A percentile compares a stretch with the other conserved stretches of the same genome.
Evolutionary conservation across 2,888 invertebrate genomes (phyloP).

Genomic region (Acrobasis repandana): DNA sequence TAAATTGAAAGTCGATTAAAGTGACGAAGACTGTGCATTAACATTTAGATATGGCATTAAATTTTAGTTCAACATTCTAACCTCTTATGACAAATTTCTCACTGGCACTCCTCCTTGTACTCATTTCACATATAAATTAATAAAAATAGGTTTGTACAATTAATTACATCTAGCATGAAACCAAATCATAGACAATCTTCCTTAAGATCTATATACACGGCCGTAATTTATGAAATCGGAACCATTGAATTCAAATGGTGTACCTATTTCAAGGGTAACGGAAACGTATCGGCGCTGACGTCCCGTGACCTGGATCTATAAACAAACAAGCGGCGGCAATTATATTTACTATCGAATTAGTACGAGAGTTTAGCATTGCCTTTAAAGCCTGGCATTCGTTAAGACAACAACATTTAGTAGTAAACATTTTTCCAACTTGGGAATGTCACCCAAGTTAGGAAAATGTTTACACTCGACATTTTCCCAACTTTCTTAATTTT

Average conservation of each 20-base stretch:
- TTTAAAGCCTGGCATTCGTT: neutral
- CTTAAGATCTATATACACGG: neutral
- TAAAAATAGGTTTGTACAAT: neutral
- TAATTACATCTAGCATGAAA: neutral
- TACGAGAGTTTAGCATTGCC: neutral
- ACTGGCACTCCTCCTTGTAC: too few relatives aligned
- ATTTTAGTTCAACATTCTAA: too few relatives aligned
- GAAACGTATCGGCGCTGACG: neutral
- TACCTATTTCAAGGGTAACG: neutral
- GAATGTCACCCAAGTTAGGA: too few relatives aligned
- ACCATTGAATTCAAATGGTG: neutral
- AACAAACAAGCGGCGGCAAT: slow-evolving; percentile 10
- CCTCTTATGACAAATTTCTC: too few relatives aligned
- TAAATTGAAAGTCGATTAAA: too few relatives aligned
- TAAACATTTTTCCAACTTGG: too few relatives aligned
- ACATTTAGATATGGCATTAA: too few relatives aligned
- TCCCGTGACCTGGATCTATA: slow-evolving; percentile 16
- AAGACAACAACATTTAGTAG: too few relatives aligned
- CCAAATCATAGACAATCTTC: neutral
- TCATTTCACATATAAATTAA: neutral
- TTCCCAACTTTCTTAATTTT: too few relatives aligned
- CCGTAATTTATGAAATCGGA: neutral
- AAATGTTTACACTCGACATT: too few relatives aligned
- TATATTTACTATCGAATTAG: neutral
- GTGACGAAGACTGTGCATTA: too few relatives aligned